These are phyloP conservation scores for Tetramorium bicarinatum DNA, from an alignment of 2,888 invertebrate species.

Conservation along the genomic window DNA sequence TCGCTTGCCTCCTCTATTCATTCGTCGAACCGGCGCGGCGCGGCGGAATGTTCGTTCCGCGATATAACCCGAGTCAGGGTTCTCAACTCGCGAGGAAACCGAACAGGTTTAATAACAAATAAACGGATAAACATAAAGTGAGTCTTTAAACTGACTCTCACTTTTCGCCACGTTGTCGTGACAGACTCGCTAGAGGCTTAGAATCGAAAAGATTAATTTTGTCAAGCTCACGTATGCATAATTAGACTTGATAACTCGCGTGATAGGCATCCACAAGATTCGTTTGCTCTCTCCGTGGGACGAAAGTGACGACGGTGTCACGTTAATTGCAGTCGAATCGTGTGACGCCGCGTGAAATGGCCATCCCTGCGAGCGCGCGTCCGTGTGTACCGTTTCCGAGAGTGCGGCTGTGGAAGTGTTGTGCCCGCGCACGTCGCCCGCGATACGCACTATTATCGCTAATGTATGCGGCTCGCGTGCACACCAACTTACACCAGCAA, in stretches of 20 bases:
- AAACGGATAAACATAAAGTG: not conserved
- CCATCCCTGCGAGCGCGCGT: constrained; percentile 25
- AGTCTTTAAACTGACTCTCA: not conserved
- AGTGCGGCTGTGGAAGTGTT: constrained; percentile 45
- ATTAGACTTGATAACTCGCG: not conserved
- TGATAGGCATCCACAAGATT: not conserved
- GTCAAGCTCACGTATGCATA: not conserved
- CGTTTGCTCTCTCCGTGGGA: too few species aligned
- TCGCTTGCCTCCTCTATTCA: constrained; percentile 43
- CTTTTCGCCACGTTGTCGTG: not conserved
- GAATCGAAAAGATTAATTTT: not conserved
- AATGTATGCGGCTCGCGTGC: constrained; percentile 55
- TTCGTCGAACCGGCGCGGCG: constrained; percentile 40
- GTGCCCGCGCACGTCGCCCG: constrained; percentile 34
- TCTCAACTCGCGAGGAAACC: constrained; percentile 30
- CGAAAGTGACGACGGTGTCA: not conserved
- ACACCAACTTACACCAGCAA: constrained; percentile 41
- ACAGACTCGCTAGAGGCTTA: not conserved
- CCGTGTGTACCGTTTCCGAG: constrained; percentile 33
- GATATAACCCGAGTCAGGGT: constrained; percentile 42
- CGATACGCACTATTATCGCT: constrained; percentile 56
- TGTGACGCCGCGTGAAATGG: constrained; percentile 21
- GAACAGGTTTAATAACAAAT: not conserved
- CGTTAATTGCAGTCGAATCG: not conserved
- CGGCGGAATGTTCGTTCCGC: constrained; percentile 42